A percentile compares a stretch with the other conserved stretches of the same genome.
Evolutionary conservation across 2,888 invertebrate genomes (phyloP).

Genomic region (Caenorhabditis zanzibari): DNA sequence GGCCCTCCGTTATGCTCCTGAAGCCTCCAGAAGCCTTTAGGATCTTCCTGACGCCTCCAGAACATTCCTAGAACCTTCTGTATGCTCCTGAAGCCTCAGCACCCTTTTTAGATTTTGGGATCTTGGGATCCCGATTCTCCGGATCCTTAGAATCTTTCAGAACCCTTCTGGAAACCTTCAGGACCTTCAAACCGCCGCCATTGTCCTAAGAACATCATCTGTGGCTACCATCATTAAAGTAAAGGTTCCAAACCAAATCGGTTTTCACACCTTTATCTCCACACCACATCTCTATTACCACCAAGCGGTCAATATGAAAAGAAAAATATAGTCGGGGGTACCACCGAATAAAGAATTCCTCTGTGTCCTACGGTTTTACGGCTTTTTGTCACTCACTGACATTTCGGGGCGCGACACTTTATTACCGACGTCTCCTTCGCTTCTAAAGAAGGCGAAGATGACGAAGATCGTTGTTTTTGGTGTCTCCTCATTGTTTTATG

Average conservation of each 20-base stretch:
- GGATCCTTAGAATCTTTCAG: no score
- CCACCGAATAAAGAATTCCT: conserved; percentile 12
- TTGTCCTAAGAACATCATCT: no score
- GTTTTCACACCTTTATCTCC: background rate
- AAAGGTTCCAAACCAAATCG: background rate
- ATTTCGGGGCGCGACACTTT: conserved; percentile 68
- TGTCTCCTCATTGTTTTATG: conserved; percentile 43
- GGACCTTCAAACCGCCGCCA: no score
- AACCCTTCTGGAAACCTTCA: no score
- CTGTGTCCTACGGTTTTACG: conserved; percentile 47
- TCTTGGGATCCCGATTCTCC: no score
- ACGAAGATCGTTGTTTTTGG: conserved; percentile 15
- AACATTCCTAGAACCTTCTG: no score
- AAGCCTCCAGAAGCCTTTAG: no score
- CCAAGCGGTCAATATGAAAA: background rate
- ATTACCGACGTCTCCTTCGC: conserved; percentile 46
- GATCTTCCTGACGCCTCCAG: no score
- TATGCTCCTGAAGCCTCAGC: no score
- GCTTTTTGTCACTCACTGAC: conserved; percentile 64
- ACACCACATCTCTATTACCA: conserved; percentile 1
- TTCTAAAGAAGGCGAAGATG: background rate
- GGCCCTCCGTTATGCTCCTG: no score
- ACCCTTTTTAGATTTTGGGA: no score
- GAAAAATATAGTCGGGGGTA: background rate
- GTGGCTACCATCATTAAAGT: no score